Base-by-base conservation (phyloP, 2,888 invertebrate genomes). In the Scotopteryx bipunctaria region DNA sequence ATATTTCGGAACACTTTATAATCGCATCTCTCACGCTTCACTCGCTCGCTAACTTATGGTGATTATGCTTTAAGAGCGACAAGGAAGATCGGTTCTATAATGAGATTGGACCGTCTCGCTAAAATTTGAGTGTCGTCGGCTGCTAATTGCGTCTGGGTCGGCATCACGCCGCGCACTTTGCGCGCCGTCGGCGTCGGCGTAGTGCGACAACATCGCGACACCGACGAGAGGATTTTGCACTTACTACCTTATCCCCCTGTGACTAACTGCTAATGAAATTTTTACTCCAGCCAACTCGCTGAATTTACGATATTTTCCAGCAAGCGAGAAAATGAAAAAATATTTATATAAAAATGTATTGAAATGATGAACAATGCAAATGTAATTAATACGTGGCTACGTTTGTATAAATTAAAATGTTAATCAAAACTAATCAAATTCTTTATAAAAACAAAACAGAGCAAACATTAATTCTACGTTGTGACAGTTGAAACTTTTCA, bases 1-100 rank as follows among this genome's bases (percentile, higher is more conserved):
- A 87, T 88, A 88, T 89, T 89, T 88, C 84, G 88, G 86, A 84
- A 88, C 86, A 88, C 86, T 89, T 88, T 87, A 88, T 89, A 89
- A 90, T 89, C 87, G 83, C 84, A 87, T 88, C 87, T 87, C 83
- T 84, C 83, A 86, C 83, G 86, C 85, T 84, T 88, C 86, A 87
- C 85, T 88, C 78, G 83, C 82, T 83, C 69, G 71, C 87, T 88
- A 89, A 90, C 88, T 90, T 90, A 88, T 88, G 86, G 85, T 90
- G 90, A 90, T 90, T 89, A 89, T 78, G 84, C 85, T 83, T 81
- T 86, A 83, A 87, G 84, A 86, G 87, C 85, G 87, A 86, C 88
- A 86, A 82, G 88, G 85, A 86, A 85, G 86, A 90, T 90, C 87
- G 86, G 86, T 83, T 81, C 80, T 67, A 71, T 89, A 89, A 90